Base-by-base conservation (phyloP, 2,113 vertebrate species). In the Rhea pennata region DNA sequence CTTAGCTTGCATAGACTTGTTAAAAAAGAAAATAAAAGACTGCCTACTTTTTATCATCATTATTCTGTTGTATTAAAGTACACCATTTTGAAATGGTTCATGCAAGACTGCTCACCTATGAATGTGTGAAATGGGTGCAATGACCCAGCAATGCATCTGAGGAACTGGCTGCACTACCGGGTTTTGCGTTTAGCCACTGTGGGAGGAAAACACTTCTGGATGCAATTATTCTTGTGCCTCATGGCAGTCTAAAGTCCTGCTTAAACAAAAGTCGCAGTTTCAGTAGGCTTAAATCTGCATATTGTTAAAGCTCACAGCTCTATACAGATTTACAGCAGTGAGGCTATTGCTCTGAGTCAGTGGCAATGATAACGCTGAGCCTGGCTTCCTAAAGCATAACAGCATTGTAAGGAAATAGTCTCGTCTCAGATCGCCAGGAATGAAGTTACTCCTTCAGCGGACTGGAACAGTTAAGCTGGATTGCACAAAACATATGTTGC, bases 401-500 rank as follows among this genome's bases (percentile, higher is more conserved):
- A 85, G 59, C 36, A 0, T 21, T 65, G 40, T 51, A 26, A 56
- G 80, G 71, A 71, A 95, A 71, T 2, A 0, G 31, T 5, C 71
- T 9, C 2, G 4, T 9, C 51, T 72, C 88, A 73, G 67, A 70
- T 93, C 56, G 82, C 54, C 81, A 95, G 79, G 75, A 91, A 83
- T 53, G 33, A 56, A 69, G 65, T 36, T 69, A 29, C 31, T 94
- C 70, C 84, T 87, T 88, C 86, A 80, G 61, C 56, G 76, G 23
- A 67, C 79, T 22, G 17, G 48, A 93, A 94, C 64, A 69, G 94
- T 94, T 91, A 93, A 96, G 53, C 80, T 93, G 87, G 64, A 74
- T 88, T 91, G 58, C 86, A 86, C 64, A 92, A 94, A 90, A 84
- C 83, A 87, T 84, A 84, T 95, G 87, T 84, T 94, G 78, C 54